phyloP scores from a whole-genome alignment of 2,888 invertebrate genomes.

The Noctuana brunneofusca region DNA sequence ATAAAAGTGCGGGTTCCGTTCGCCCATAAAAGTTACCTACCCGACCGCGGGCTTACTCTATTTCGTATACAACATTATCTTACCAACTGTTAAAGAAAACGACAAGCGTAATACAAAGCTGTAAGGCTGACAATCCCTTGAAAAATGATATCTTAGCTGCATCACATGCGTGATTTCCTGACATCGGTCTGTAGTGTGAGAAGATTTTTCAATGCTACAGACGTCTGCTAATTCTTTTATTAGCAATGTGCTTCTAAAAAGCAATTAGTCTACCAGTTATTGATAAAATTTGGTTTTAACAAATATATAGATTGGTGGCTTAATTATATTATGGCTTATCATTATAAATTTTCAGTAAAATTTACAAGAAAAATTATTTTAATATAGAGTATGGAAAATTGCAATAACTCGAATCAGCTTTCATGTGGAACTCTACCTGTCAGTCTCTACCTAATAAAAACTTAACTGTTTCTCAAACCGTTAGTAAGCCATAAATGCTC shows the following conservation, averaged over 20 bases:
- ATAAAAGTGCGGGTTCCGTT: slow-evolving; percentile 75
- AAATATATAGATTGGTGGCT: no score
- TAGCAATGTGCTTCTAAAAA: neutral
- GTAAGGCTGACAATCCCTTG: slow-evolving; percentile 55
- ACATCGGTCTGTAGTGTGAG: slow-evolving; percentile 23
- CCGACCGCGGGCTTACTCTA: slow-evolving; percentile 70
- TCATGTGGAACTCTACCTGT: neutral
- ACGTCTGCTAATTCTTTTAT: slow-evolving; percentile 22
- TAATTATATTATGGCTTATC: no score
- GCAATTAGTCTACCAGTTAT: no score
- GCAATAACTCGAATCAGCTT: no score
- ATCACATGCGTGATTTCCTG: slow-evolving; percentile 32
- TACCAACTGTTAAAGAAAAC: slow-evolving; percentile 45
- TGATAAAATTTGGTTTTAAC: no score
- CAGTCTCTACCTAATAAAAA: neutral
- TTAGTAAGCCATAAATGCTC: slow-evolving; percentile 71
- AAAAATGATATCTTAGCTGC: slow-evolving; percentile 31
- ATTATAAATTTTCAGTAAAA: no score
- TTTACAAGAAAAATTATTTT: no score
- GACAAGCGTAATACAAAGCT: slow-evolving; percentile 45
- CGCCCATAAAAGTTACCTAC: slow-evolving; percentile 78
- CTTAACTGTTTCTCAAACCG: slow-evolving; percentile 58
- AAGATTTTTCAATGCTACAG: slow-evolving; percentile 26
- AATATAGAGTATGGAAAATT: no score
- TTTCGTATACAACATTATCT: slow-evolving; percentile 50